Percentiles rank a stretch among this genome's conserved stretches.
phyloP scores from a whole-genome alignment of 2,888 invertebrate genomes.

The Epinotia ramella region DNA sequence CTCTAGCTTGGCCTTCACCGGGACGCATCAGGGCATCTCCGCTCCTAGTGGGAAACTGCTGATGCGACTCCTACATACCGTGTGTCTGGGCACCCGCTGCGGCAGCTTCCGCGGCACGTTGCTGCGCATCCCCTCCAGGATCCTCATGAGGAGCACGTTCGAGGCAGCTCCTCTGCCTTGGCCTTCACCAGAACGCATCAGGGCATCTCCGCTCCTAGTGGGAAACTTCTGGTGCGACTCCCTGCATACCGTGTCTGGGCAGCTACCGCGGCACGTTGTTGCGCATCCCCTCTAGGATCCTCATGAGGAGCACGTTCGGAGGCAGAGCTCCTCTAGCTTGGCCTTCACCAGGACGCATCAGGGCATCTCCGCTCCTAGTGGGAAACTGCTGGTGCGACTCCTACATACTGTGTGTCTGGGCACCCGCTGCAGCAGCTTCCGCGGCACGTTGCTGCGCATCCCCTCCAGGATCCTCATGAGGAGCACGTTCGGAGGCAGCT shows the following conservation, averaged over 20 bases:
- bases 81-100: too few species aligned
- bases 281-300: too few species aligned
- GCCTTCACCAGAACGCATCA: slow-evolving; percentile 93
- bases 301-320: too few species aligned
- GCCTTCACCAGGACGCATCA: too few species aligned
- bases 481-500: slow-evolving; percentile 96
- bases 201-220: slow-evolving; percentile 94
- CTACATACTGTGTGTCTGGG: background rate
- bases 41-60: slow-evolving; percentile 90
- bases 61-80: background rate
- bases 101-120: slow-evolving; percentile 83
- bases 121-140: slow-evolving; percentile 95
- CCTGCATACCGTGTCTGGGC: background rate
- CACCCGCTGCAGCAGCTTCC: too few species aligned
- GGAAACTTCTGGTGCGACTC: slow-evolving; percentile 86
- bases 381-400: too few species aligned
- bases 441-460: slow-evolving; percentile 89
- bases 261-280: too few species aligned
- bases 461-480: slow-evolving; percentile 97
- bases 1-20: too few species aligned
- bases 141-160: slow-evolving; percentile 96
- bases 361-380: too few species aligned
- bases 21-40: slow-evolving; percentile 90
- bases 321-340: too few species aligned
- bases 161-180: slow-evolving; percentile 91